Conservation (phyloP, 2,797 vertebrate genomes). For the Trachops cirrhosus region DNA sequence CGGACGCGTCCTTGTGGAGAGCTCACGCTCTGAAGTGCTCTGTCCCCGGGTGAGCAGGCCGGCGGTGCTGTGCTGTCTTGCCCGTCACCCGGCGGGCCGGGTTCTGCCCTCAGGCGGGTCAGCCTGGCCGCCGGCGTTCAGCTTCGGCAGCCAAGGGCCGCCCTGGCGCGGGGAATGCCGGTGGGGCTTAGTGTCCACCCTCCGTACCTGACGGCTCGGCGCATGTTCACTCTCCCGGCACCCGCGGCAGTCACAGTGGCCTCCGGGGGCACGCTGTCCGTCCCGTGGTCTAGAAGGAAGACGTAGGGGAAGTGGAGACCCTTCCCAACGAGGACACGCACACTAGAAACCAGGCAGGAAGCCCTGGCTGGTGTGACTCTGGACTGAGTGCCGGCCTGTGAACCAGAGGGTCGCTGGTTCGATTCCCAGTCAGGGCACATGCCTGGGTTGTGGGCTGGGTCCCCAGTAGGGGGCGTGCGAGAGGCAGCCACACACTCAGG, state of each 20-base stretch:
- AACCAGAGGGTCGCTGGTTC: too few species aligned
- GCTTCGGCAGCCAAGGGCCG: background rate
- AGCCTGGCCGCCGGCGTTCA: rapidly evolving
- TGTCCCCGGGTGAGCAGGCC: background rate
- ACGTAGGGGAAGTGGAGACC: background rate
- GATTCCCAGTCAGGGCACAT: too few species aligned
- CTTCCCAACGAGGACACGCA: background rate
- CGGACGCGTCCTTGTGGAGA: background rate
- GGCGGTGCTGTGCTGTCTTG: background rate
- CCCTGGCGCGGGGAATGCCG: background rate
- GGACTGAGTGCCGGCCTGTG: too few species aligned
- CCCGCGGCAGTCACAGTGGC: background rate
- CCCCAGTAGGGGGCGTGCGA: too few species aligned
- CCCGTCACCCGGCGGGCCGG: background rate
- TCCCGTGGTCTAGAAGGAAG: background rate
- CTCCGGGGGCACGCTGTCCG: background rate
- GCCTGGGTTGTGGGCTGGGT: too few species aligned
- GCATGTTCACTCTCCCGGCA: rapidly evolving
- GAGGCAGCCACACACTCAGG: background rate
- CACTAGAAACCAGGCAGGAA: background rate
- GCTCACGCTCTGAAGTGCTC: background rate
- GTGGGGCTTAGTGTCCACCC: background rate
- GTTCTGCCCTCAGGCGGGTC: background rate
- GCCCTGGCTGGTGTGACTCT: too few species aligned
- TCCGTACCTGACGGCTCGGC: background rate